Evolutionary conservation across 2,888 invertebrate genomes (phyloP).

Genomic region (Heliconius cydno): DNA sequence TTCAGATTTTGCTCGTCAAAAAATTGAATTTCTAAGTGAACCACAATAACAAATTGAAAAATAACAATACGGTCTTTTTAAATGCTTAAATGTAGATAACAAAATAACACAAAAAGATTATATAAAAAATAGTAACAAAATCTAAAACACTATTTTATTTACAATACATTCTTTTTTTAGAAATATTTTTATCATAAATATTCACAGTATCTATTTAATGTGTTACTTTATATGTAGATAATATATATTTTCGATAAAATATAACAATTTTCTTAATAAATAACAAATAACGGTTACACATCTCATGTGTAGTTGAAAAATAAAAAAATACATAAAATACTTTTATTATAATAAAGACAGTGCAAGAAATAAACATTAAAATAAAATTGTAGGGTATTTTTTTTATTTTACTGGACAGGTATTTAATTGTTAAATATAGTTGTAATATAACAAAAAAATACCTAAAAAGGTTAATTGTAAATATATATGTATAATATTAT

Average conservation of each 20-base stretch:
- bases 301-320: no score
- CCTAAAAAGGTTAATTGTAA: neutral
- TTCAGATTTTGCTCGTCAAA: no score
- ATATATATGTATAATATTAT: no score
- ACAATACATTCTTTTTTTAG: slow-evolving; percentile 14
- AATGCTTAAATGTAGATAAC: neutral
- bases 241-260: no score
- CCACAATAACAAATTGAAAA: neutral
- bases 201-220: neutral
- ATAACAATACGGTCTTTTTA: neutral
- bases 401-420: no score
- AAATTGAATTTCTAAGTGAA: no score
- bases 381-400: no score
- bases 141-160: slow-evolving; percentile 24
- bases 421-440: neutral
- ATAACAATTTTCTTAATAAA: no score
- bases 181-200: slow-evolving; percentile 3
- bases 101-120: slow-evolving; percentile 3
- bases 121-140: slow-evolving; percentile 19
- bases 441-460: neutral
- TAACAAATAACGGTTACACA: no score
- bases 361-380: neutral
- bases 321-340: no score
- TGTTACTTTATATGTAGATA: neutral
- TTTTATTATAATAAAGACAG: neutral